These are phyloP conservation scores for Pseudochirops corinnae DNA, from an alignment of 2,797 vertebrate genomes.

Conservation along the genomic window DNA sequence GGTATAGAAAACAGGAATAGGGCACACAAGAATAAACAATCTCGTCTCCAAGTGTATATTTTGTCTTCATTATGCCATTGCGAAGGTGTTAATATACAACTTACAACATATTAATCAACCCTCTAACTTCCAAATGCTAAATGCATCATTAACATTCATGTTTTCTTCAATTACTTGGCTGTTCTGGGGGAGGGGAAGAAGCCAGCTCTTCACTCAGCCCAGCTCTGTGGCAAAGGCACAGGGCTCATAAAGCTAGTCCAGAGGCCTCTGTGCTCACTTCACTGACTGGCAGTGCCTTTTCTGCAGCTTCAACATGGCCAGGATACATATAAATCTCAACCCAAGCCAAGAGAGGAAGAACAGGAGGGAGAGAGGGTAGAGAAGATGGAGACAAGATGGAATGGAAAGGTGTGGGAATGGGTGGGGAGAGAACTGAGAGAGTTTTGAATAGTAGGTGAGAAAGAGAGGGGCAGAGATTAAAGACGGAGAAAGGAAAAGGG, in stretches of 20 bases:
- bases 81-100: slow-evolving; percentile 85
- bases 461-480: background rate
- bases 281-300: background rate
- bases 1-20: slow-evolving; percentile 48
- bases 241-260: slow-evolving; percentile 49
- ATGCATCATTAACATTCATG: slow-evolving; percentile 88
- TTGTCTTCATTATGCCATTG: slow-evolving; percentile 84
- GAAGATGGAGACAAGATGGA: background rate
- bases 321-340: background rate
- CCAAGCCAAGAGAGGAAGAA: background rate
- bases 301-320: background rate
- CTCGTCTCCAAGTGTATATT: slow-evolving; percentile 77
- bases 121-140: slow-evolving; percentile 85
- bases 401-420: background rate
- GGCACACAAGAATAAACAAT: slow-evolving; percentile 74
- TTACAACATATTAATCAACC: slow-evolving; percentile 85
- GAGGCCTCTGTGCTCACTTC: background rate
- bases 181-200: slow-evolving; percentile 74
- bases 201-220: slow-evolving; percentile 64
- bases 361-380: background rate
- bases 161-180: slow-evolving; percentile 85
- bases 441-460: background rate
- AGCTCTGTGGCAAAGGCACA: background rate
- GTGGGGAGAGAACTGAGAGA: background rate
- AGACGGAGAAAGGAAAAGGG: background rate